These are phyloP conservation scores for human DNA, from an alignment of 2,113 vertebrate genomes.

Conservation along the genomic window GRCh38 chr5:124803001-124803500, in stretches of 20 bases:
- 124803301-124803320: not conserved
- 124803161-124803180: not conserved
- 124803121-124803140: not conserved
- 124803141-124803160: not conserved
- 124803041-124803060: not conserved
- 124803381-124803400: not conserved
- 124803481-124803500: not conserved
- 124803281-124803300: not conserved
- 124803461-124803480: not conserved
- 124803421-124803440: not conserved
- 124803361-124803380: not conserved
- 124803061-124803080: not conserved
- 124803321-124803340: not conserved
- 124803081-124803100: not conserved
- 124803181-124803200: not conserved
- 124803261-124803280: not conserved
- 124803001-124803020: not conserved
- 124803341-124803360: not conserved
- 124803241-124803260: not conserved
- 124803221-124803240: not conserved
- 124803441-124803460: not conserved
- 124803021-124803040: not conserved
- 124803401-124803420: not conserved
- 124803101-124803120: not conserved
- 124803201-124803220: conserved; percentile 21